Percentiles rank a stretch among this genome's conserved stretches.
phyloP scores from a whole-genome alignment of 35 echinoderm and acorn worm genomes.

The Apostichopus californicus region DNA sequence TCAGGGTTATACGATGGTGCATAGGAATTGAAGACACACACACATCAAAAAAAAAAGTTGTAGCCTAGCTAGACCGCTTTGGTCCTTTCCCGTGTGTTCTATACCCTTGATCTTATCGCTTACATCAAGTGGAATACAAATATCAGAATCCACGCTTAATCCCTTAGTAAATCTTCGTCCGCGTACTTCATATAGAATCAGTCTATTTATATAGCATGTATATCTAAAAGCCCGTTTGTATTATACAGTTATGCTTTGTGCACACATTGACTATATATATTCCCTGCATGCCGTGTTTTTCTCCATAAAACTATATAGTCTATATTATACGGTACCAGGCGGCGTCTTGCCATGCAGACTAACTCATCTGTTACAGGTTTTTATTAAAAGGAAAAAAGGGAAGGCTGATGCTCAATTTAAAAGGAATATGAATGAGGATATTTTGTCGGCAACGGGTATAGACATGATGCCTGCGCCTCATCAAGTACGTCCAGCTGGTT shows the following conservation, averaged over 20 bases:
- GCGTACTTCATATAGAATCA: not conserved
- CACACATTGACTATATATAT: not conserved
- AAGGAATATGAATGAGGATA: not conserved
- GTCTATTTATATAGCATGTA: not conserved
- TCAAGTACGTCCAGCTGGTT: not conserved
- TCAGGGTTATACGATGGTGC: not conserved
- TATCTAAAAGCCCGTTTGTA: not conserved
- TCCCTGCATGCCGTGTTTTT: not conserved
- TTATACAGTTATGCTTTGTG: not conserved
- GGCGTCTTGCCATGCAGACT: not conserved
- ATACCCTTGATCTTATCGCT: not conserved
- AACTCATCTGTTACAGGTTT: not conserved
- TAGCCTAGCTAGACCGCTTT: not conserved
- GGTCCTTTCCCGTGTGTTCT: not conserved
- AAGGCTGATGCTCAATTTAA: not conserved
- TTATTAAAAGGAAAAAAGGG: not conserved
- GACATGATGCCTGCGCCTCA: constrained; percentile 15
- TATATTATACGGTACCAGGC: not conserved
- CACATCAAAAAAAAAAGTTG: too few relatives aligned
- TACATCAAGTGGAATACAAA: constrained; percentile 3
- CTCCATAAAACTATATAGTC: not conserved
- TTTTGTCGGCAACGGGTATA: not conserved
- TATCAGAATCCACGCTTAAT: not conserved
- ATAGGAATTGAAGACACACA: too few relatives aligned
- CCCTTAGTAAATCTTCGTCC: not conserved